Evolutionary conservation across 2,888 invertebrate genomes (phyloP), one percentile per base, ranked within the genome.

Genomic region (Brassicogethes aeneus): DNA sequence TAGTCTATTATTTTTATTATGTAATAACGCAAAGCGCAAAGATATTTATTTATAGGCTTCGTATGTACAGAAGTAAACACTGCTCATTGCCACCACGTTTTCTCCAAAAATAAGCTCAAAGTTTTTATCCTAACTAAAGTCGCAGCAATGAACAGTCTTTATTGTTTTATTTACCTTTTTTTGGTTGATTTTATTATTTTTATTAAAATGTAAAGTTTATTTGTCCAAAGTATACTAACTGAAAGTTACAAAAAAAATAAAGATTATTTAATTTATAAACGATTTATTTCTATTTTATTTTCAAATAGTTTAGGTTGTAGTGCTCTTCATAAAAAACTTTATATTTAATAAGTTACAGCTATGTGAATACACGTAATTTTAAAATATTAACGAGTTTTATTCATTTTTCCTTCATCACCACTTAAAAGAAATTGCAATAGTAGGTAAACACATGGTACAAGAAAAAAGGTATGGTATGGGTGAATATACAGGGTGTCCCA

Each of bases 171-270:
- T 52, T 42, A 50, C 39, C 50, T 45, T 46, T 50, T 53, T 59
- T 56, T 54, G 59, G 58, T 61, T 62, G 60, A 57, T 59, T 57
- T 59, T 59, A 59, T 56, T 56, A 48, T 48, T 50, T 51, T 51
- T 53, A 50, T 50, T 48, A 50, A 53, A 50, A 52, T 46, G 14
- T 32, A 8, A 47, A 47, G 53, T 49, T 50, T 53, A 56, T 59
- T 59, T 60, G 59, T 54, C 59, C 59, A 59, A 61, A 61, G 58
- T 61, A 60, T 60, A 61, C 59, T 59, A 58, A 61, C 58, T 43
- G 48, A 47, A 40, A 43, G 46, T 43, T 41, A 44, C n/a, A n/a
- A n/a, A n/a, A n/a, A 40, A 51, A 57, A 53, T 53, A 50, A 54
- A 54, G 46, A 51, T 51, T 53, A 50, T 56, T 48, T 52, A 51